These are phyloP conservation scores for Bubo bubo DNA, from an alignment of 2,113 vertebrate genomes.

Conservation along the genomic window DNA sequence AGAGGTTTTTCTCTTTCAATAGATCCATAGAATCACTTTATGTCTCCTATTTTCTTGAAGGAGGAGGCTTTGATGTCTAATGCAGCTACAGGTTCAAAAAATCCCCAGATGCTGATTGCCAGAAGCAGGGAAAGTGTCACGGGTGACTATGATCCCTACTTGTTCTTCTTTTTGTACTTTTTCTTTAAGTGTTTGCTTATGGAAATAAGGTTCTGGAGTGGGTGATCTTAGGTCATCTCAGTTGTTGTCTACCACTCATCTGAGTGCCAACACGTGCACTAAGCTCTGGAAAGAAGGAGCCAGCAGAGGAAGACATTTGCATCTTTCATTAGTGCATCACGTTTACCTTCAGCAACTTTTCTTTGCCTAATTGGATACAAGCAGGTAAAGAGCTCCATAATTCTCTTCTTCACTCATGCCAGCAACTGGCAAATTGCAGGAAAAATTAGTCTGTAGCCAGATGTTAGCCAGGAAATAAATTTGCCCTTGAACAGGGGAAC, in stretches of 20 bases:
- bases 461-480: slow-evolving; percentile 62
- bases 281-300: background rate
- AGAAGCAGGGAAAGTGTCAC: background rate
- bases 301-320: background rate
- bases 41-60: background rate
- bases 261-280: background rate
- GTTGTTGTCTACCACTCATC: background rate
- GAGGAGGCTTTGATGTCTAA: background rate
- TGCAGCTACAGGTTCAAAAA: background rate
- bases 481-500: slow-evolving; percentile 24
- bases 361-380: slow-evolving; percentile 40
- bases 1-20: background rate
- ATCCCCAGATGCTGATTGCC: background rate
- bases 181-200: background rate
- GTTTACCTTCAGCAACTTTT: background rate
- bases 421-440: slow-evolving; percentile 48
- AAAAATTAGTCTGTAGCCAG: slow-evolving; percentile 28
- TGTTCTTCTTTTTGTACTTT: background rate
- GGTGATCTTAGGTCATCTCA: background rate
- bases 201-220: background rate
- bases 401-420: slow-evolving; percentile 1
- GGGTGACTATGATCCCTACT: background rate
- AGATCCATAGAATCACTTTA: background rate
- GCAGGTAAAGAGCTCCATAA: slow-evolving; percentile 52
- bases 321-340: background rate